A percentile compares a stretch with the other conserved stretches of the same genome.
These are phyloP conservation scores for Pogoniulus pusillus DNA, from an alignment of 2,797 vertebrate species.

Conservation along the genomic window DNA sequence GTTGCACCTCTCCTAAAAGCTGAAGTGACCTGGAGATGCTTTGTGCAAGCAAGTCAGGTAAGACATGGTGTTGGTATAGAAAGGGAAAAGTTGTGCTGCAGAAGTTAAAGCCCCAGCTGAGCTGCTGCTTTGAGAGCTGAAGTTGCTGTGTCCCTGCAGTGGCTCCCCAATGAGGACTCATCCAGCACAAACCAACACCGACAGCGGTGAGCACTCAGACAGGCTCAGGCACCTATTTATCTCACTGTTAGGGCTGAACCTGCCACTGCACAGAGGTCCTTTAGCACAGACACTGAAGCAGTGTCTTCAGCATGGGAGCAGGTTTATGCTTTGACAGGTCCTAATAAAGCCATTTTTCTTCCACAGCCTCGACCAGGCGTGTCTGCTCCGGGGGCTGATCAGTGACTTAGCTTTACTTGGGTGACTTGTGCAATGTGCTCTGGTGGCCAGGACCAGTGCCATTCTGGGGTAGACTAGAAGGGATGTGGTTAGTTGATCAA, in stretches of 20 bases:
- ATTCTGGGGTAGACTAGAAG: no score
- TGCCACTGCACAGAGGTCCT: background rate
- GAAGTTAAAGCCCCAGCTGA: background rate
- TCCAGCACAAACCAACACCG: background rate
- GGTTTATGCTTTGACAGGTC: background rate
- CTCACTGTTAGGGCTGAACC: background rate
- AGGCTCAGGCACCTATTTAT: background rate
- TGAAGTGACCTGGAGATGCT: background rate
- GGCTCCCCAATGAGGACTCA: background rate
- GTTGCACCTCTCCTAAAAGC: rapidly evolving
- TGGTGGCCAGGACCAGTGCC: no score
- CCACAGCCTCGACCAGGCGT: background rate
- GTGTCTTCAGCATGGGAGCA: background rate
- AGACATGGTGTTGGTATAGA: background rate
- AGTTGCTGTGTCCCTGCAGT: rapidly evolving
- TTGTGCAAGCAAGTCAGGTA: rapidly evolving
- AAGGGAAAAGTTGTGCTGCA: background rate
- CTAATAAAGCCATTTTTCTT: constrained; percentile 57
- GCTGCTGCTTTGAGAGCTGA: background rate
- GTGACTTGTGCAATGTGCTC: background rate
- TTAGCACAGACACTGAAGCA: background rate
- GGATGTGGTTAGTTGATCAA: no score
- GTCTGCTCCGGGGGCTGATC: constrained; percentile 46
- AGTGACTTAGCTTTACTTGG: constrained; percentile 27
- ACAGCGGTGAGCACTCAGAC: rapidly evolving